Percentiles rank a stretch among this genome's conserved stretches.
phyloP scores from a whole-genome alignment of 2,797 vertebrate species.

The Pantherophis vulpinus region DNA sequence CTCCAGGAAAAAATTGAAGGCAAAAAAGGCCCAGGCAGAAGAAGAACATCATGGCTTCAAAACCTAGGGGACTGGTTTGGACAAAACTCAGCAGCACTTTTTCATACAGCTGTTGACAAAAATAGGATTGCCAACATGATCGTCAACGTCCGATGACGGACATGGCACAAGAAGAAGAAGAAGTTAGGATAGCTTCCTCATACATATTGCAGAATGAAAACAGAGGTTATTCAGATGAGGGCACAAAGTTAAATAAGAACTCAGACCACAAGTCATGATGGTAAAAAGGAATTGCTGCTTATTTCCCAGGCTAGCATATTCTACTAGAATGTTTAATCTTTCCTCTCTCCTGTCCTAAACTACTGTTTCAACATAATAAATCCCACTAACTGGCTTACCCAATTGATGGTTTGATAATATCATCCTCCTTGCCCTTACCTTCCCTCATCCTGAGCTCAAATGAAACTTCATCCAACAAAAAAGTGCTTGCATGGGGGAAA shows the following conservation, averaged over 20 bases:
- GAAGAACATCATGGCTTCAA: too few relatives aligned
- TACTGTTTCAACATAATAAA: neutral
- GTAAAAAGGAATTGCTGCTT: neutral
- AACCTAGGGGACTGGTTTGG: too few relatives aligned
- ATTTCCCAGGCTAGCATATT: neutral
- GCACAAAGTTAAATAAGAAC: neutral
- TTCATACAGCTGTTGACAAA: too few relatives aligned
- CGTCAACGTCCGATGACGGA: too few relatives aligned
- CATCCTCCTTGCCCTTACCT: neutral
- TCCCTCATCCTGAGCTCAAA: neutral
- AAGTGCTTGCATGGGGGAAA: neutral
- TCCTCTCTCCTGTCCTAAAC: neutral
- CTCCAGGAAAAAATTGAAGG: too few relatives aligned
- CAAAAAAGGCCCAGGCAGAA: too few relatives aligned
- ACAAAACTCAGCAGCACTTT: too few relatives aligned
- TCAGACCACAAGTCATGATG: neutral
- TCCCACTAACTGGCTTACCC: neutral
- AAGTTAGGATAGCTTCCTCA: neutral
- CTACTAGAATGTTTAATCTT: neutral
- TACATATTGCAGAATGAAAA: neutral
- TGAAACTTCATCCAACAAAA: neutral
- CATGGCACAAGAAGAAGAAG: too few relatives aligned
- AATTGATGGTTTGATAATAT: neutral
- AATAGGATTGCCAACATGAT: too few relatives aligned
- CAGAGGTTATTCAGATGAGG: neutral